These are phyloP conservation scores for Poecile atricapillus DNA, from an alignment of 2,113 vertebrate species.

Conservation along the genomic window DNA sequence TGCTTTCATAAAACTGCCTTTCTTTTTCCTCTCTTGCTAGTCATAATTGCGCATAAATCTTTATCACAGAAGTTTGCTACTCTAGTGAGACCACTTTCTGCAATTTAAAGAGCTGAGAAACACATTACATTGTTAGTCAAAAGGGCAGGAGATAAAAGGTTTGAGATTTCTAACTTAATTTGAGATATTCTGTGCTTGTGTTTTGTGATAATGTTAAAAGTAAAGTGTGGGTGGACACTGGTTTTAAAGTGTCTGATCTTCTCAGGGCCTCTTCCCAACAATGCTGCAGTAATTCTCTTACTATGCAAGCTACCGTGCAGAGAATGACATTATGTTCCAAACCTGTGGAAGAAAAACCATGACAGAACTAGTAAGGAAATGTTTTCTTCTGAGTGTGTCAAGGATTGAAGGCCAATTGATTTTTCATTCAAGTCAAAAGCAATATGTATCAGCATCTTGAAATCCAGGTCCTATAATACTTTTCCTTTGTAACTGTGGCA, in stretches of 20 bases:
- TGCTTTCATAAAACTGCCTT: not conserved
- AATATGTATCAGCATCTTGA: slow-evolving; percentile 28
- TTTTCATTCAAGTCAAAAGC: slow-evolving; percentile 28
- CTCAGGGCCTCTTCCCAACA: not conserved
- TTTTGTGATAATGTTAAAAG: not conserved
- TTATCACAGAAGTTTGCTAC: not conserved
- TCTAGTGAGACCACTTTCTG: slow-evolving; percentile 10
- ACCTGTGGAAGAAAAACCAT: not conserved
- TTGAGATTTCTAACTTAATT: slow-evolving; percentile 48
- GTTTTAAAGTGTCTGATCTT: not conserved
- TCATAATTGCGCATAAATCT: slow-evolving; percentile 15
- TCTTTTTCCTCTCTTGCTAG: not conserved
- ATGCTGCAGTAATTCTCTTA: not conserved
- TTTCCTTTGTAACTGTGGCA: slow-evolving; percentile 20
- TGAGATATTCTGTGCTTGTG: not conserved
- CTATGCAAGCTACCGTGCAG: not conserved
- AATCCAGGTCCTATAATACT: not conserved
- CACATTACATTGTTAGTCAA: slow-evolving; percentile 19
- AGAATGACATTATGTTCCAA: not conserved
- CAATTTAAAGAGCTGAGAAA: slow-evolving; percentile 8
- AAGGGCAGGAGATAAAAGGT: slow-evolving; percentile 6
- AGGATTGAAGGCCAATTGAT: slow-evolving; percentile 4
- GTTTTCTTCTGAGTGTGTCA: not conserved
- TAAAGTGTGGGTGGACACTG: not conserved
- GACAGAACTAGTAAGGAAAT: not conserved